These are phyloP conservation scores for Orestias chungarensis DNA, from an alignment of 2,797 vertebrate genomes.

Conservation along the genomic window DNA sequence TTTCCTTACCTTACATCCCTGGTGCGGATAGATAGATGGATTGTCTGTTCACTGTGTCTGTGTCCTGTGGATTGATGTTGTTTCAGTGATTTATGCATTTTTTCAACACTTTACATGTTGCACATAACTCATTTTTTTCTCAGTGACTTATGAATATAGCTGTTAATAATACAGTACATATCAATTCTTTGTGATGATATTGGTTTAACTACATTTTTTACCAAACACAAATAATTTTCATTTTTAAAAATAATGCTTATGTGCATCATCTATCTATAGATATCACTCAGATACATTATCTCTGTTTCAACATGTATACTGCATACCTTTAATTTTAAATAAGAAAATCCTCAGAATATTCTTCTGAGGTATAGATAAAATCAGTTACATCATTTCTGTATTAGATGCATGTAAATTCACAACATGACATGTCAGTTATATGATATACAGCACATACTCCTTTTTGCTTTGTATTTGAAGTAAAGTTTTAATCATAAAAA, in stretches of 20 bases:
- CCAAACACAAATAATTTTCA: constrained; percentile 24
- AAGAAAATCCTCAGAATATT: constrained; percentile 6
- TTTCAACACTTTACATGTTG: constrained; percentile 34
- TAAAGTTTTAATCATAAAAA: constrained; percentile 56
- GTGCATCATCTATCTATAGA: constrained; percentile 37
- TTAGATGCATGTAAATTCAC: constrained; percentile 50
- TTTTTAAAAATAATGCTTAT: constrained; percentile 40
- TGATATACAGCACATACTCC: constrained; percentile 55
- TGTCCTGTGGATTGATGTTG: constrained; percentile 33
- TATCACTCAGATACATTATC: constrained; percentile 21
- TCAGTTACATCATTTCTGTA: constrained; percentile 40
- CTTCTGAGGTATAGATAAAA: not conserved
- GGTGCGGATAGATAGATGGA: constrained; percentile 72
- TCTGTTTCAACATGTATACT: constrained; percentile 28
- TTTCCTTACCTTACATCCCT: constrained; percentile 75
- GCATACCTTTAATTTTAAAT: not conserved
- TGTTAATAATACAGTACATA: constrained; percentile 32
- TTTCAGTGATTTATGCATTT: constrained; percentile 41
- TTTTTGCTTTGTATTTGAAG: constrained; percentile 63
- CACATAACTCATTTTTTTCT: constrained; percentile 28
- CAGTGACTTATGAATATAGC: constrained; percentile 23
- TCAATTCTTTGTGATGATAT: constrained; percentile 35
- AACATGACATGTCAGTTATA: constrained; percentile 13
- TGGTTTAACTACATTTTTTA: constrained; percentile 31
- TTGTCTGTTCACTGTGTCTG: constrained; percentile 47